These are phyloP conservation scores for Emydocephalus ijimae DNA, from an alignment of 2,113 vertebrate species.

Conservation along the genomic window DNA sequence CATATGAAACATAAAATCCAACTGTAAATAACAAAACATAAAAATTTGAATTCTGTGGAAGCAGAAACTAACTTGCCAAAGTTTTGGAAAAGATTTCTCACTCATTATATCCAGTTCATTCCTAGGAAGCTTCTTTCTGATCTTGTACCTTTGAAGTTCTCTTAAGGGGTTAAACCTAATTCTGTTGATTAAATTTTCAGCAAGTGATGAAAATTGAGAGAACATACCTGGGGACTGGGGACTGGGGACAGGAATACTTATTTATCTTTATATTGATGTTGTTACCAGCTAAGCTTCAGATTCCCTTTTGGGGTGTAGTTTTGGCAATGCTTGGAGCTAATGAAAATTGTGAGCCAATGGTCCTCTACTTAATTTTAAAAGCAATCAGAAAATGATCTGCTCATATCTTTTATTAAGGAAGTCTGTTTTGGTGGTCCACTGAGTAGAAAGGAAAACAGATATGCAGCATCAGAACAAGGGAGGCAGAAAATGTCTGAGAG, in stretches of 20 bases:
- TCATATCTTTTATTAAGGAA: background rate
- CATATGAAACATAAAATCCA: background rate
- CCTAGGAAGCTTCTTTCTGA: background rate
- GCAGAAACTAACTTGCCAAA: background rate
- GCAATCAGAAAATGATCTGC: background rate
- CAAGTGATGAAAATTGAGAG: background rate
- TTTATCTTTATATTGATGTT: background rate
- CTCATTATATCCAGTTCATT: background rate
- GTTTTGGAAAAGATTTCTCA: background rate
- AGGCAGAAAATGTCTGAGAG: background rate
- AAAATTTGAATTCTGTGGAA: background rate
- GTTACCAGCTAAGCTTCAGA: background rate
- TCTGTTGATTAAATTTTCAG: background rate
- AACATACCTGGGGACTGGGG: background rate
- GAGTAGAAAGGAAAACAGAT: background rate
- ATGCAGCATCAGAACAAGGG: background rate
- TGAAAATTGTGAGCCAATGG: background rate
- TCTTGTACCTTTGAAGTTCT: background rate
- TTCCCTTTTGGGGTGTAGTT: background rate
- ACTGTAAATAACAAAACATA: background rate
- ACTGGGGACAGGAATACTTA: background rate
- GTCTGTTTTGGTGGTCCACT: background rate
- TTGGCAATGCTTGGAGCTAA: background rate
- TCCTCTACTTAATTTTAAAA: background rate
- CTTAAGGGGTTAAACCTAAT: background rate